Base-by-base conservation (phyloP, 2,888 invertebrate genomes). In the Isoperla grammatica region DNA sequence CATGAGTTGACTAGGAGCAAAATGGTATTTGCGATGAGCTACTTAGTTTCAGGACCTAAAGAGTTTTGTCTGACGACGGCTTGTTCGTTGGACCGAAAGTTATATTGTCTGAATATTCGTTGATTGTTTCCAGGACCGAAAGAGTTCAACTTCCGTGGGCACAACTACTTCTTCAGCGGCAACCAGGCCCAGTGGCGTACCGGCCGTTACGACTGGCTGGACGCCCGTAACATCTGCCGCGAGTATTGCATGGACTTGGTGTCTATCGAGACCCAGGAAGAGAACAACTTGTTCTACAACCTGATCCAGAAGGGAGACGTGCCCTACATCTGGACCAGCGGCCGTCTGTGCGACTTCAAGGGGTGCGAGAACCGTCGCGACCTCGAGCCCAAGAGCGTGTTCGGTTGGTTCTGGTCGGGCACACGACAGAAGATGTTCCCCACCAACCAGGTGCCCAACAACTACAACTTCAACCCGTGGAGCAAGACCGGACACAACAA, bases 221-320 rank as follows among this genome's bases (percentile, higher is more conserved):
- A 93, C 69, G 93, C 90, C 22, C 86, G 93, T 69, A 94, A 94
- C 75, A 81, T 90, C 70, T 94, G 94, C 79, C 83, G 94, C 66
- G 90, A 92, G 74, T 92, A 92, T 76, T 94, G 94, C 76, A 94
- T 94, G 94, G 94, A 94, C 75, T 82, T 92, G 68, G 87, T 93
- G 50, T 90, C 91, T 17, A 79, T 93, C 74, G 93, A 94, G 75
- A 88, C 89, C 11, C 90, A 92, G 75, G 90, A 91, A 73, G 90
- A 94, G 74, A 92, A 93, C 73, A 91, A 92, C 75, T 83, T 92
- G 70, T 85, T 92, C 75, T 91, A 89, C 83, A 87, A 86, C 75
- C 81, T 91, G 45, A 90, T 92, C 67, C 90, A 90, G 75, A 88
- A 90, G 75, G 90, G 88, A 88, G 90, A 92, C 73, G 88, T 91